Base-by-base conservation (phyloP, 2,888 invertebrate genomes). In the Polietes domitor region DNA sequence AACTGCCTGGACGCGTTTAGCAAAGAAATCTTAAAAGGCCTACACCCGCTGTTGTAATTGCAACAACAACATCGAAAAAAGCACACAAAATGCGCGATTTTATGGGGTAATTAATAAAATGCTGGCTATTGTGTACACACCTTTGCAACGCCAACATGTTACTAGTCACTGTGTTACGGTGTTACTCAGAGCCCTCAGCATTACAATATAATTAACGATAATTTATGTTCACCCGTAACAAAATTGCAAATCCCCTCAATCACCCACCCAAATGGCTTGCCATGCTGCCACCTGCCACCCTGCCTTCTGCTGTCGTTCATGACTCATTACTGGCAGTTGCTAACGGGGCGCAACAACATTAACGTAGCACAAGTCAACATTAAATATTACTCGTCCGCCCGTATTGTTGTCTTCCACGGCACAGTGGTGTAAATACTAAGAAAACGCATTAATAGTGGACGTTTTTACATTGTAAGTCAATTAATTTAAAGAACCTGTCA, bases 101-200 rank as follows among this genome's bases (percentile, higher is more conserved):
- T 58, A 58, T 24, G 24, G 24, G 58, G 12, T 58, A 58, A 58
- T 58, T 58, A 58, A 58, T 15, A 47, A 47, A 47, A 47, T 47
- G n/a, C n/a, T 12, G 12, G 47, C 47, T n/a, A 1, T n/a, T n/a
- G n/a, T 47, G n/a, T 37, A 37, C 47, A 12, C 47, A 47, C 47
- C 47, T n/a, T 15, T 12, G 1, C 47, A n/a, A 3, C 9, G 37
- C n/a, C 32, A 32, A 32, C 41, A 10, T 10, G 9, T 41, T 2
- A 50, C 17, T 10, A 21, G 24, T 5, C 58, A 26, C 15, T 26
- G 26, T 24, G 58, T 24, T 4, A 26, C 50, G n/a, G 17, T 32
- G 15, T 17, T 17, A 26, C 26, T 15, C 26, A 58, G 26, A 26
- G 26, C 58, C 58, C 9, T 24, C 24, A 15, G 58, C 15, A 24